These are phyloP conservation scores for Balearica regulorum DNA, from an alignment of 2,797 vertebrate genomes.

Conservation along the genomic window DNA sequence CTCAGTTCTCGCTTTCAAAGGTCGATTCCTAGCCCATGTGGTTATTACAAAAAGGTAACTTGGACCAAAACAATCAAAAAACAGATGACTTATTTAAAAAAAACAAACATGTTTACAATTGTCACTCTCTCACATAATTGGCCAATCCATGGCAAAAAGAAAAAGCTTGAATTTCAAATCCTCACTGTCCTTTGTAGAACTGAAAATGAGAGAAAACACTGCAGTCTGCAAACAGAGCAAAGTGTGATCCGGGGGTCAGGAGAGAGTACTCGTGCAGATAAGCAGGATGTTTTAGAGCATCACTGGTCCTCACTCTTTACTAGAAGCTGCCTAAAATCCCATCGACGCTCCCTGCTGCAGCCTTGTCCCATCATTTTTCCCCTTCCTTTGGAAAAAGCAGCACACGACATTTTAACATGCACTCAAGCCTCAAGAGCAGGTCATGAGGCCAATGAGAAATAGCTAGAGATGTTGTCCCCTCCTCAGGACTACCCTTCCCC, in stretches of 20 bases:
- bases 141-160: background rate
- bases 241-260: background rate
- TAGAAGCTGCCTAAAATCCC: background rate
- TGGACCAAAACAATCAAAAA: background rate
- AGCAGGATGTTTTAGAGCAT: background rate
- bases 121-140: background rate
- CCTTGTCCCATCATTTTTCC: background rate
- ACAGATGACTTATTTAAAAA: background rate
- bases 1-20: background rate
- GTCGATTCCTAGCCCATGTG: fast-evolving
- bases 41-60: background rate
- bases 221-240: background rate
- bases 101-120: background rate
- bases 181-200: background rate
- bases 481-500: background rate
- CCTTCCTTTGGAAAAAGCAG: background rate
- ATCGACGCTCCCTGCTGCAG: fast-evolving
- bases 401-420: background rate
- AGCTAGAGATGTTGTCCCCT: background rate
- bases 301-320: background rate
- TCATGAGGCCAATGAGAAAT: background rate
- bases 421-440: background rate
- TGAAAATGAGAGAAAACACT: constrained; percentile 3
- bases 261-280: background rate
- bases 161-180: constrained; percentile 24